Evolutionary conservation across 2,797 vertebrate species (phyloP).

Genomic region (Meriones psammophilus): DNA sequence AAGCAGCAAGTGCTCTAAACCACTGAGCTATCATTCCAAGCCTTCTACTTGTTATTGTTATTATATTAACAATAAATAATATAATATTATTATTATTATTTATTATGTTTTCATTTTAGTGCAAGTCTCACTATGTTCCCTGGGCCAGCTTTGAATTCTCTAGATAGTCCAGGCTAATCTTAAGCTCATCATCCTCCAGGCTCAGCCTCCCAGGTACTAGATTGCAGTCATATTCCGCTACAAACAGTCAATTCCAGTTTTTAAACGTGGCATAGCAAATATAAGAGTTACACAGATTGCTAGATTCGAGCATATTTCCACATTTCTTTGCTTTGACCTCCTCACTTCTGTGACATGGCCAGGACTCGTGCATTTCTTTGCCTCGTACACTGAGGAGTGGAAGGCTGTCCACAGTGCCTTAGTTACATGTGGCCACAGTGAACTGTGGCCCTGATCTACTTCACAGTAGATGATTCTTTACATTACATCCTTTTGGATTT

Average conservation of each 20-base stretch:
- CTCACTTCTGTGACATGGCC: background rate
- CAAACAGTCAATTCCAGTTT: background rate
- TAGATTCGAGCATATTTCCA: constrained; percentile 6
- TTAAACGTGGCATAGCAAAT: background rate
- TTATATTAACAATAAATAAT: background rate
- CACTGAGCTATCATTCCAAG: background rate
- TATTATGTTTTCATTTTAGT: background rate
- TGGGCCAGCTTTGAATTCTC: background rate
- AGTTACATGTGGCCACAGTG: background rate
- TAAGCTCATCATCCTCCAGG: background rate
- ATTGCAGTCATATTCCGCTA: no score
- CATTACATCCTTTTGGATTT: background rate
- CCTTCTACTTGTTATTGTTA: background rate
- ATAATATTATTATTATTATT: background rate
- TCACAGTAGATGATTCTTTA: background rate
- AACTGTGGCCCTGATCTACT: background rate
- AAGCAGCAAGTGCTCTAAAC: background rate
- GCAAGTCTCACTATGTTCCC: background rate
- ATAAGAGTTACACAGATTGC: background rate
- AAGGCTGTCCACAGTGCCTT: background rate
- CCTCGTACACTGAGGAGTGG: background rate
- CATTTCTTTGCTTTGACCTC: background rate
- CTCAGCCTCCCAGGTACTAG: background rate
- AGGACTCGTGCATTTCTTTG: background rate
- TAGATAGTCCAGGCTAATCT: background rate